Evolutionary conservation across 2,113 vertebrate species (phyloP), one percentile per base, ranked within the genome.

Genomic region (Lutjanus erythropterus): DNA sequence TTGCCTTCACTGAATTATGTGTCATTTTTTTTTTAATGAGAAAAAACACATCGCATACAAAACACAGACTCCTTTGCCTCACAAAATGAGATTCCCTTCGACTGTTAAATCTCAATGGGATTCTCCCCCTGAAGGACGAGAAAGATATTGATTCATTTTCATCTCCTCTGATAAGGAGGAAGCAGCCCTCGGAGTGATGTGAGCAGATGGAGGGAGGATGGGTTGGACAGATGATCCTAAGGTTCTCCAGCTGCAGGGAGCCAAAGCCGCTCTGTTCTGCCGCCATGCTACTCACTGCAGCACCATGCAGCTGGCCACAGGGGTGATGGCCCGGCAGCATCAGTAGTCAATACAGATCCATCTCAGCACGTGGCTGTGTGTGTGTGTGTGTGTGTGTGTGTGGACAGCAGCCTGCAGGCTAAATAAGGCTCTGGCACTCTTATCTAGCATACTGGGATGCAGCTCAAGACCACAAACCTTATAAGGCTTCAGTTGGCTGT

Each of bases 341-440:
- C 55, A 46, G 29, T 27, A 41, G 69, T 80, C 86, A 65, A 37
- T 75, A 66, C 61, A 71, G 61, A 71, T 50, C 58, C 4, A 55
- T 56, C 37, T 46, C 49, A 83, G 75, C 72, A 76, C 8, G 18
- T 62, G 44, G 23, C 50, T 52, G 1, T 37, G 7, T 27, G 16
- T 46, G 50, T 55, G 50, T 71, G 74, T 61, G 31, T 61, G 29
- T 37, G 50, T 56, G 39, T 41, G 50, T 65, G 80, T 62, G 35
- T 64, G 37, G 41, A 76, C 56, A 73, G 78, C 66, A 73, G 84
- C 39, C 64, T 50, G 55, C 67, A 46, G 80, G 66, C 90, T 90
- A 91, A 92, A 93, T 88, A 89, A 88, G 91, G 91, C 71, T 55
- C 56, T 85, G 77, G 61, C 68, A 60, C 69, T 3, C n/a, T 71